Evolutionary conservation across 2,888 invertebrate genomes (phyloP).

Genomic region (Dicycla oo): DNA sequence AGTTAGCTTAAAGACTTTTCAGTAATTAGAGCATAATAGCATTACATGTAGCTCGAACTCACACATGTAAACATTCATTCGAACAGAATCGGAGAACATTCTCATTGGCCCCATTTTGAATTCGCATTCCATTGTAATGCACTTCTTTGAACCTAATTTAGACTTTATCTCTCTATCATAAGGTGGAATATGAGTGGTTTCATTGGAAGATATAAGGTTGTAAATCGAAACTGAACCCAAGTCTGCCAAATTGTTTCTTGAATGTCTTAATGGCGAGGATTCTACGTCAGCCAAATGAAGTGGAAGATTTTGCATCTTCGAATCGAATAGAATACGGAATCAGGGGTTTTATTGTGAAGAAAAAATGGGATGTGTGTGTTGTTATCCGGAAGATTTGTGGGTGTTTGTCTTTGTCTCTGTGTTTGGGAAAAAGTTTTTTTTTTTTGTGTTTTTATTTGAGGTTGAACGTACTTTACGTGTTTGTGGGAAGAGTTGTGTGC

Average conservation of each 20-base stretch:
- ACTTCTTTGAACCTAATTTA: slow-evolving; percentile 20
- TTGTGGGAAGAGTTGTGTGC: neutral
- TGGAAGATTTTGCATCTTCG: slow-evolving; percentile 69
- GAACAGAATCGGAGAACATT: slow-evolving; percentile 64
- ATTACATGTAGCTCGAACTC: slow-evolving; percentile 45
- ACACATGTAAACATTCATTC: slow-evolving; percentile 61
- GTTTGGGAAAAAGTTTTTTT: slow-evolving; percentile 22
- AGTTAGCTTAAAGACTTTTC: slow-evolving; percentile 40
- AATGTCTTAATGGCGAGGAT: slow-evolving; percentile 73
- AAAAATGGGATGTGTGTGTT: slow-evolving; percentile 58
- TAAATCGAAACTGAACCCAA: slow-evolving; percentile 54
- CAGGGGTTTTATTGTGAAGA: slow-evolving; percentile 57
- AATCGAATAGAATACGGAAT: slow-evolving; percentile 65
- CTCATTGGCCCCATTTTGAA: slow-evolving; percentile 63
- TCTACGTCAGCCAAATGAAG: slow-evolving; percentile 73
- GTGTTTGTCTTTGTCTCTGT: slow-evolving; percentile 43
- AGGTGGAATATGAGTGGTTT: neutral
- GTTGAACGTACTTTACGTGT: neutral
- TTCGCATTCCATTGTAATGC: slow-evolving; percentile 4
- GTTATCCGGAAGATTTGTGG: slow-evolving; percentile 49
- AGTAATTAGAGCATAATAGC: slow-evolving; percentile 52
- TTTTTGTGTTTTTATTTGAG: slow-evolving; percentile 5
- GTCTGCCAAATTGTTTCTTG: slow-evolving; percentile 76
- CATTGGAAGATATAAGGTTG: slow-evolving; percentile 35
- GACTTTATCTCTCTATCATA: slow-evolving; percentile 16